Evolutionary conservation across 2,888 invertebrate species (phyloP).

Genomic region (Latrodectus elegans): DNA sequence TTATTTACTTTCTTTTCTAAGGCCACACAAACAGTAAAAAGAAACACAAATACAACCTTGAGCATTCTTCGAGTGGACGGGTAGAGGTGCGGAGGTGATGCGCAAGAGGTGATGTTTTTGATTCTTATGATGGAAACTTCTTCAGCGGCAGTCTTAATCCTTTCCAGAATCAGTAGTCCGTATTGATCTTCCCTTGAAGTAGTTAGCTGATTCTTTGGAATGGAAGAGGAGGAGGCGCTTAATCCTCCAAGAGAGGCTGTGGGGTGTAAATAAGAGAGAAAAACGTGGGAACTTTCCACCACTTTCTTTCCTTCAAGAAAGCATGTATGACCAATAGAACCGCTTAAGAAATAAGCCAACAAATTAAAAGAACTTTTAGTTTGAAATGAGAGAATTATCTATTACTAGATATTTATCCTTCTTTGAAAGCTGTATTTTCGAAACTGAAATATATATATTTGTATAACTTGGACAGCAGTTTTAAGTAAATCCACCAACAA

Average conservation of each 20-base stretch:
- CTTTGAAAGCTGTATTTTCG: too few relatives aligned
- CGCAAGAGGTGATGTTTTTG: slow-evolving; percentile 14
- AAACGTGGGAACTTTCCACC: slow-evolving; percentile 10
- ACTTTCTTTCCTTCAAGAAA: background rate
- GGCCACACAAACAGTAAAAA: background rate
- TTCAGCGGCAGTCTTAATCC: slow-evolving; percentile 12
- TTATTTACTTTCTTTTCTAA: background rate
- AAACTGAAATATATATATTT: too few relatives aligned
- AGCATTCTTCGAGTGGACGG: background rate
- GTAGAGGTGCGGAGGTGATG: background rate
- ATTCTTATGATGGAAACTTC: slow-evolving; percentile 16
- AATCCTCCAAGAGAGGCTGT: slow-evolving; percentile 12
- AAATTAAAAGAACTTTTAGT: too few relatives aligned
- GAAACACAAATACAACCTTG: background rate
- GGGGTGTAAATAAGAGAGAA: slow-evolving; percentile 13
- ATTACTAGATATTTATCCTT: too few relatives aligned
- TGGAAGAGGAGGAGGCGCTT: background rate
- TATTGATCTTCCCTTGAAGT: slow-evolving; percentile 38
- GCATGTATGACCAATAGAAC: too few relatives aligned
- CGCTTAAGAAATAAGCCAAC: too few relatives aligned
- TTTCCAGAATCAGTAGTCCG: slow-evolving; percentile 14
- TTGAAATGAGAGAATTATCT: too few relatives aligned
- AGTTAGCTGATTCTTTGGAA: slow-evolving; percentile 17
- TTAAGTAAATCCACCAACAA: too few relatives aligned
- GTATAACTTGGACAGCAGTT: too few relatives aligned